Base-by-base conservation (phyloP, 2,797 vertebrate species). In the Margarornis squamiger region DNA sequence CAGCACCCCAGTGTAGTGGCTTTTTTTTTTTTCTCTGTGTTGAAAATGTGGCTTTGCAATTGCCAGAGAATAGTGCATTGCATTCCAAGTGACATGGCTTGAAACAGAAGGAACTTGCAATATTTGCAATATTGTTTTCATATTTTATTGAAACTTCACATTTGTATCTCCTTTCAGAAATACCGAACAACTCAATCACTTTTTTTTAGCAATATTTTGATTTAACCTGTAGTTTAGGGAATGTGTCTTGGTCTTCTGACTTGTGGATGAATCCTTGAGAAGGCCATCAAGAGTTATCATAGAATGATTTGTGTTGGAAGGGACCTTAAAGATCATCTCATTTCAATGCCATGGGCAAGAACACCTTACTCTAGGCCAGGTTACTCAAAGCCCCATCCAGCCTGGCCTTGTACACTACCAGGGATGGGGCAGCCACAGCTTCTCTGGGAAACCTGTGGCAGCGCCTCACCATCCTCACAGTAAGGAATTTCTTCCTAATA, bases 1-100 rank as follows among this genome's bases (percentile, higher is more conserved):
- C 2, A 12, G 7, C 6, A 58, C 2, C 3, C 6, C 8, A 43
- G 5, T 32, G 6, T n/a, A 22, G 21, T 20, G 73, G 29, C 1
- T 23, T 36, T 17, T 79, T 48, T 52, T 46, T 70, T 75, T 43
- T 70, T 58, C 19, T 57, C 32, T 51, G 5, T 73, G 16, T n/a
- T 76, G 34, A 66, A 81, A 49, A 12, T n/a, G 17, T 57, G 38
- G 21, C 17, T 22, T 80, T 57, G 12, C 14, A 27, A 90, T 77
- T 88, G 16, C 17, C 51, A 84, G 39, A 82, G 29, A 45, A 12
- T 2, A 26, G 5, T 36, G 4, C 6, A 15, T 52, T 45, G 18
- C 10, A 24, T 86, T 86, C 52, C 30, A 88, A 74, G 20, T 3
- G 2, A 54, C 1, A 2, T 58, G 57, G 6, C 41, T 76, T 5